Evolutionary conservation across 1,140 invertebrate genomes (phyloP).

Genomic region (Wiebesia pumilae): DNA sequence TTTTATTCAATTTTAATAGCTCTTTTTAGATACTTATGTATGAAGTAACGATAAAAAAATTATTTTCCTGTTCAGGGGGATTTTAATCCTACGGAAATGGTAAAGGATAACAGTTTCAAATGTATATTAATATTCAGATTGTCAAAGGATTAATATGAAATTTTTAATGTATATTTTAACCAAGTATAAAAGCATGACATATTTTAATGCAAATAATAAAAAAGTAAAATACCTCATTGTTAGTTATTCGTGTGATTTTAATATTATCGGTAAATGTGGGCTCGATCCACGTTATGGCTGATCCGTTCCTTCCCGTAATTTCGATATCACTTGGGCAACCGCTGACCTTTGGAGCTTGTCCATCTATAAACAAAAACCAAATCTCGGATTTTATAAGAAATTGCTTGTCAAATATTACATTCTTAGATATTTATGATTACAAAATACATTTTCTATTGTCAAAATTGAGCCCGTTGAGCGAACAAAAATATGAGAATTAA

Average conservation of each 20-base stretch:
- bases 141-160: not conserved
- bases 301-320: constrained; percentile 65
- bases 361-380: constrained; percentile 63
- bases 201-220: not conserved
- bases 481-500: too few species aligned
- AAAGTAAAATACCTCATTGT: constrained; percentile 71
- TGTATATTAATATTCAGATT: not conserved
- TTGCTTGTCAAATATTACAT: not conserved
- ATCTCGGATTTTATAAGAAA: not conserved
- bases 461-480: too few species aligned
- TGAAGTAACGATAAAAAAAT: not conserved
- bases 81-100: not conserved
- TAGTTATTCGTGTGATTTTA: constrained; percentile 72
- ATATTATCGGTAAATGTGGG: constrained; percentile 79
- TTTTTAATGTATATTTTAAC: not conserved
- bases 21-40: not conserved
- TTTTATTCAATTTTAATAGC: not conserved
- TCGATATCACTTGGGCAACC: constrained; percentile 71
- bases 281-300: constrained; percentile 76
- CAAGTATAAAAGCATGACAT: not conserved
- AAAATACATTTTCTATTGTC: too few species aligned
- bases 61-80: not conserved
- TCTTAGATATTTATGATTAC: too few species aligned
- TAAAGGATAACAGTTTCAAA: not conserved
- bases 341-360: constrained; percentile 71